Percentiles rank a stretch among this genome's conserved stretches.
Conservation (phyloP, 2,797 vertebrate genomes). For the Enteromius thamalakanensis region DNA sequence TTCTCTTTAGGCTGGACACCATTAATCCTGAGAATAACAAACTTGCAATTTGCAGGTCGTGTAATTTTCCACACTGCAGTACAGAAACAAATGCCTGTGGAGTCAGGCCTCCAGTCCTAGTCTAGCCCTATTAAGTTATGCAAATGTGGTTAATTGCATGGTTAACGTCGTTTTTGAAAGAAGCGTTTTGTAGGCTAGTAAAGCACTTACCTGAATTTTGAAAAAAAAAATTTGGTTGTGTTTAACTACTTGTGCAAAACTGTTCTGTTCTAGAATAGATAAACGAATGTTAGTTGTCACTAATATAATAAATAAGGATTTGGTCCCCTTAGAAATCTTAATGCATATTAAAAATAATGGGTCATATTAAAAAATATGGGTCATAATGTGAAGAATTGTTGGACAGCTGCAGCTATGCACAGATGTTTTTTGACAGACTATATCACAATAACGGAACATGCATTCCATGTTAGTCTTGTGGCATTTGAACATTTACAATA, state of each 20-base stretch:
- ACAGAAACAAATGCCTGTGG: not conserved
- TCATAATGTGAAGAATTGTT: not conserved
- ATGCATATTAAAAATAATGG: not conserved
- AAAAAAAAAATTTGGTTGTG: no score
- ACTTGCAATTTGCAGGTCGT: not conserved
- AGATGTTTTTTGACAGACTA: not conserved
- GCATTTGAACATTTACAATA: not conserved
- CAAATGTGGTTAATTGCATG: not conserved
- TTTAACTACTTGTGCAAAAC: not conserved
- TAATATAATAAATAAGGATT: not conserved
- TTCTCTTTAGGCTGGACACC: not conserved
- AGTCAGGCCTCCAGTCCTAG: not conserved
- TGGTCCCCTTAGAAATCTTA: no score
- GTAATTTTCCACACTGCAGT: not conserved
- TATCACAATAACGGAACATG: not conserved
- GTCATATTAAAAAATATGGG: not conserved
- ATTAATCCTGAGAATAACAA: not conserved
- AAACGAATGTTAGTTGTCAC: not conserved
- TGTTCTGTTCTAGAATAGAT: not conserved
- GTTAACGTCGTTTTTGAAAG: not conserved
- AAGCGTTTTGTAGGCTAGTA: not conserved
- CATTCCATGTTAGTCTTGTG: not conserved
- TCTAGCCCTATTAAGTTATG: not conserved
- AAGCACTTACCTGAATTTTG: not conserved
- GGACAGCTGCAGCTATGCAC: not conserved